Conservation (phyloP, 2,113 vertebrate genomes). For the Entelurus aequoreus region DNA sequence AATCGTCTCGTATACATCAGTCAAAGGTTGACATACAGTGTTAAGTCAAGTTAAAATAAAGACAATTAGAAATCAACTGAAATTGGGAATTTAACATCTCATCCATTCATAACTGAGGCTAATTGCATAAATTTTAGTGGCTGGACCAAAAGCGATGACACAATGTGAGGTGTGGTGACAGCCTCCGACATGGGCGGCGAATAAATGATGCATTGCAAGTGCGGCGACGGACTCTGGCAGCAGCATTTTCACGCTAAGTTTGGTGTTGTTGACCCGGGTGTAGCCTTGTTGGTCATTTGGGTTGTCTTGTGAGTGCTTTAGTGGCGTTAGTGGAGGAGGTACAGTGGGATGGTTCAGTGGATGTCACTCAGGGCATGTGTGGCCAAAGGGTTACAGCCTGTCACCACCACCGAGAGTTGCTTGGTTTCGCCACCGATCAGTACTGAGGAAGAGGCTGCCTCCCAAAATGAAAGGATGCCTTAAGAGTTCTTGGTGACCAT, state of each 20-base stretch:
- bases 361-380: slow-evolving; percentile 35
- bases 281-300: slow-evolving; percentile 22
- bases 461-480: slow-evolving; percentile 40
- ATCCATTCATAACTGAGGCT: slow-evolving; percentile 58
- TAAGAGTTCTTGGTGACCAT: slow-evolving; percentile 94
- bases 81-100: slow-evolving; percentile 65
- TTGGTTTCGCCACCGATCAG: slow-evolving; percentile 28
- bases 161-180: slow-evolving; percentile 49
- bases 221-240: slow-evolving; percentile 55
- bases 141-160: slow-evolving; percentile 49
- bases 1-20: slow-evolving; percentile 61
- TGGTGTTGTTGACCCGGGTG: slow-evolving; percentile 10
- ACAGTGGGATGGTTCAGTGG: slow-evolving; percentile 45
- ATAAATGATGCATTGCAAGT: slow-evolving; percentile 59
- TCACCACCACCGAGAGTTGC: slow-evolving; percentile 45
- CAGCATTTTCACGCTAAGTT: slow-evolving; percentile 37
- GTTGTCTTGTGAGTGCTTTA: slow-evolving; percentile 73
- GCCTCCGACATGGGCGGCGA: slow-evolving; percentile 40
- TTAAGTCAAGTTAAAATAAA: slow-evolving; percentile 73
- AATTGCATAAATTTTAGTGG: slow-evolving; percentile 47
- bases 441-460: slow-evolving; percentile 46
- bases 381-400: too few species aligned
- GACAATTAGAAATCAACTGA: slow-evolving; percentile 68
- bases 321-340: slow-evolving; percentile 70
- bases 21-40: slow-evolving; percentile 72